phyloP scores from a whole-genome alignment of 2,113 vertebrate species.

The Phylloscopus trochiloides region DNA sequence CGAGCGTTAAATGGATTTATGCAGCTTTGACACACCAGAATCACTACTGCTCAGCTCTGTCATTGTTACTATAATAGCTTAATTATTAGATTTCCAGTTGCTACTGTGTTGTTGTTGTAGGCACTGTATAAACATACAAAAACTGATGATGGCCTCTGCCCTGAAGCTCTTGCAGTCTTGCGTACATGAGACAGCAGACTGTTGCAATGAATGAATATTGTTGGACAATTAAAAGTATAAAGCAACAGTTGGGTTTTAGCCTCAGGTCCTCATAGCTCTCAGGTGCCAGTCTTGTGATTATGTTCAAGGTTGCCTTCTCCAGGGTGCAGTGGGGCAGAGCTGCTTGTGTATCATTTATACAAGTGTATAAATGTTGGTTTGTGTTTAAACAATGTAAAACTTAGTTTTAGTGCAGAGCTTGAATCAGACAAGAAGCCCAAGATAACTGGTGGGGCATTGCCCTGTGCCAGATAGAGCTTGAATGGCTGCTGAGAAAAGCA shows the following conservation, averaged over 20 bases:
- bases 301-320: background rate
- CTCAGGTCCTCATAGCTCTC: background rate
- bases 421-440: background rate
- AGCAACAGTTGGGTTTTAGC: background rate
- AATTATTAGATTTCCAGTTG: constrained; percentile 23
- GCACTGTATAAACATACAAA: background rate
- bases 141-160: background rate
- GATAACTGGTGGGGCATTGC: background rate
- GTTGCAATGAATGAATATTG: background rate
- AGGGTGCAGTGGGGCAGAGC: background rate
- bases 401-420: background rate
- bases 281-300: background rate
- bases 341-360: background rate
- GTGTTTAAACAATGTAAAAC: background rate
- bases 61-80: background rate
- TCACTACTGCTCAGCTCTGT: background rate
- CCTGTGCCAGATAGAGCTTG: background rate
- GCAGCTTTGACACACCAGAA: background rate
- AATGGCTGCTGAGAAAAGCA: background rate
- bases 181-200: background rate
- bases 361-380: background rate
- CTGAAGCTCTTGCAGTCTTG: background rate
- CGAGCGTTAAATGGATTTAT: background rate
- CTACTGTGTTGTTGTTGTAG: background rate
- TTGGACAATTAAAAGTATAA: background rate